Evolutionary conservation across 2,113 vertebrate genomes (phyloP), one percentile per base, ranked within the genome.

Genomic region (Lampris megalopsis): DNA sequence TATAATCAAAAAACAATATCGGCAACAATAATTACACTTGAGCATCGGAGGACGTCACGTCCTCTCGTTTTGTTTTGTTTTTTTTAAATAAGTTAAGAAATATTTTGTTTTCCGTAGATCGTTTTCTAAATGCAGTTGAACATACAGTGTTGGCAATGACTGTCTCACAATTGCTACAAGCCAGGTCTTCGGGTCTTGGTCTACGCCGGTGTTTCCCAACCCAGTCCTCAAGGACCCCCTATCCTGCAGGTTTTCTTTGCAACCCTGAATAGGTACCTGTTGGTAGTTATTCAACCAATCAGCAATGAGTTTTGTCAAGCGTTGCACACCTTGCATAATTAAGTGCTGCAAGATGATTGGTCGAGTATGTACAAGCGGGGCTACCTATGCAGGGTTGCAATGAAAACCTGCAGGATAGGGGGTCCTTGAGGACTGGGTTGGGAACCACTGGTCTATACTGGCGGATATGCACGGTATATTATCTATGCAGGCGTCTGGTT

Each of bases 51-150:
- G 77, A 75, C 38, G 78, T 78, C 9, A 53, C 57, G 67, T 82
- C 80, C 81, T 63, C 81, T 40, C 64, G 71, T 60, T 54, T 24
- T 24, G 24, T 24, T 24, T 24, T 24, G 24, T 24, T 24, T 48
- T 70, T 89, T 88, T 90, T 82, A 89, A 95, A 95, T 94, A 94
- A 95, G 87, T 95, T 94, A 95, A 92, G 89, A 93, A 94, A 92
- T 90, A 91, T 43, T 74, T 50, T 47, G 86, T 77, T 76, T 48
- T 67, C 63, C 66, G 79, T 78, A 75, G 82, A 85, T 82, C 37
- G 75, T 71, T 73, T 72, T 83, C 77, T 81, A 62, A 38, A 88
- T 86, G 86, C 86, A 62, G 90, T 86, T 86, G 40, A 77, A 90
- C 83, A 81, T 81, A 87, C 89, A 89, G 82, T 89, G 84, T 90